phyloP scores from a whole-genome alignment of 2,888 invertebrate genomes.

The Ypsolopha sequella region DNA sequence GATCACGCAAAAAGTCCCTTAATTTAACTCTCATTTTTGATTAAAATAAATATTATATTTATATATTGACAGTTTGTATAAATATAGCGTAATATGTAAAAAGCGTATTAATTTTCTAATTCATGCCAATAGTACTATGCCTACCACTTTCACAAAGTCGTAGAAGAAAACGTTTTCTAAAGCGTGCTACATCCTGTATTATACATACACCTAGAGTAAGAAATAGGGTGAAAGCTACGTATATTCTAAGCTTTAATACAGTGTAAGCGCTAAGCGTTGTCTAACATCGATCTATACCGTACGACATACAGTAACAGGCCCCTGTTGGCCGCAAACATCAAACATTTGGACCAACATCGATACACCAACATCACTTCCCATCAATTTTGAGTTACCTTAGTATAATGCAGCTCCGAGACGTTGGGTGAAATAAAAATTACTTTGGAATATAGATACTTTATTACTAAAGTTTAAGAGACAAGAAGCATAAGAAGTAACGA shows the following conservation, averaged over 20 bases:
- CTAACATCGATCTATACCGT: conserved; percentile 54
- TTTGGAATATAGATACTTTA: conserved; percentile 69
- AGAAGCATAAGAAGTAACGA: conserved; percentile 46
- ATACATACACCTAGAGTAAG: neutral
- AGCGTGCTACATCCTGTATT: too few species aligned
- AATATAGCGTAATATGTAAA: neutral
- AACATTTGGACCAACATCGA: conserved; percentile 41
- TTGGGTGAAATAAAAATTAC: conserved; percentile 65
- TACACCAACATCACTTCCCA: conserved; percentile 26
- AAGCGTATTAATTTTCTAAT: neutral
- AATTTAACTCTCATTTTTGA: neutral
- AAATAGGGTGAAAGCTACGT: neutral
- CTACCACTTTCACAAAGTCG: neutral
- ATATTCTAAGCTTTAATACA: neutral
- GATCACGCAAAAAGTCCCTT: neutral
- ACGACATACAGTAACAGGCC: conserved; percentile 41
- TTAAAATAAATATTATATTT: neutral
- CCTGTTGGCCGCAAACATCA: conserved; percentile 20
- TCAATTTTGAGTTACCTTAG: conserved; percentile 53
- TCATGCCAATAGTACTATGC: neutral
- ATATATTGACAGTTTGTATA: neutral
- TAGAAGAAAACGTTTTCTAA: neutral
- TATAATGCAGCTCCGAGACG: conserved; percentile 51
- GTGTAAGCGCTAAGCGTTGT: conserved; percentile 44
- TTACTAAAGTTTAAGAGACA: conserved; percentile 61